Evolutionary conservation across 2,113 vertebrate species (phyloP).

Genomic region (Mesitornis unicolor): DNA sequence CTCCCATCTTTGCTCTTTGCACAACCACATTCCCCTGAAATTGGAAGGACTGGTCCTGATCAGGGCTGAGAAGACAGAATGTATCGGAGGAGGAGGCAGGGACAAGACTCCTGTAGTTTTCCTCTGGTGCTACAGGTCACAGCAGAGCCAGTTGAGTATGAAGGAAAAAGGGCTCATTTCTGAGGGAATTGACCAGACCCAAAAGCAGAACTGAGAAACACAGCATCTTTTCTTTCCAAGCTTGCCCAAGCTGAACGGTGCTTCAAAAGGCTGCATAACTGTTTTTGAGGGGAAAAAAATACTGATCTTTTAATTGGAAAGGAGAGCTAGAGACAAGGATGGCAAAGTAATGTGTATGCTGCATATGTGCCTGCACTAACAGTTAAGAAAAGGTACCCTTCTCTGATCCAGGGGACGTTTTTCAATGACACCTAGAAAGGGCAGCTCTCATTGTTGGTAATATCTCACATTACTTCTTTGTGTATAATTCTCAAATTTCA

Average conservation of each 20-base stretch:
- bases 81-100: background rate
- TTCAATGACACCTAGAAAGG: background rate
- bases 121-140: background rate
- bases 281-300: background rate
- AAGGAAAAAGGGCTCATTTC: accelerated
- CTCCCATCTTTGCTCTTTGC: background rate
- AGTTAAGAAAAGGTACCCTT: background rate
- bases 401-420: background rate
- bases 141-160: background rate
- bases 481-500: background rate
- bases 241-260: background rate
- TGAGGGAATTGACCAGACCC: background rate
- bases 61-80: background rate
- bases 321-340: background rate
- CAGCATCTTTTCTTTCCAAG: background rate
- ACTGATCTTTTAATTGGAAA: background rate
- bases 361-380: accelerated
- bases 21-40: background rate
- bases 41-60: background rate
- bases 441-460: background rate
- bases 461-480: background rate
- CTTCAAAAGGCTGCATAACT: background rate
- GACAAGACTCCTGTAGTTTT: background rate
- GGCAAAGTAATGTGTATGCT: background rate
- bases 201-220: background rate